These are phyloP conservation scores for Spea multiplicata DNA, from an alignment of 2,113 vertebrate species.

Conservation along the genomic window DNA sequence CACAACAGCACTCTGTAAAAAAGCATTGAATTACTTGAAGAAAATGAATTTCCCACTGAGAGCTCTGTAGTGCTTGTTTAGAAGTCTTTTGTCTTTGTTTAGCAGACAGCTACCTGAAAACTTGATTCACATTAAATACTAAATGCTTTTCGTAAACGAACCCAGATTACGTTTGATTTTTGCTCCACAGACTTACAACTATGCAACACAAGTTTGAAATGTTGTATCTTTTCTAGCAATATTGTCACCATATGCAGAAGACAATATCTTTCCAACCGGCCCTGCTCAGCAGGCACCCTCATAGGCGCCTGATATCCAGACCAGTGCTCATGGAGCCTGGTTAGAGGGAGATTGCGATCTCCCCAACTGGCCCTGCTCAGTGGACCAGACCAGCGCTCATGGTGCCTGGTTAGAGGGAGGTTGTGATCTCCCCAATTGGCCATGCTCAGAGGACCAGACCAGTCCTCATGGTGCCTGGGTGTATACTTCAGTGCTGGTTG, in stretches of 20 bases:
- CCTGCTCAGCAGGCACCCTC: too few species aligned
- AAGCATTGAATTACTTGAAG: conserved; percentile 39
- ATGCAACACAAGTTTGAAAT: not conserved
- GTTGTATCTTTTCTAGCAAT: not conserved
- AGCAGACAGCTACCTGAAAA: conserved; percentile 37
- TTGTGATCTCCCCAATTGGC: too few species aligned
- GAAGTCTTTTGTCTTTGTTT: conserved; percentile 45
- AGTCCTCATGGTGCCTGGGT: too few species aligned
- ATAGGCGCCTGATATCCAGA: too few species aligned
- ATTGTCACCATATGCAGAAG: not conserved
- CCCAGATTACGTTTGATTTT: conserved; percentile 10
- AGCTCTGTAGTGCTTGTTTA: conserved; percentile 22
- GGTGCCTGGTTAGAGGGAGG: too few species aligned
- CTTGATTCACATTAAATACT: conserved; percentile 32
- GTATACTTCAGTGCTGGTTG: too few species aligned
- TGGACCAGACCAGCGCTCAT: too few species aligned
- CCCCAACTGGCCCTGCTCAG: too few species aligned
- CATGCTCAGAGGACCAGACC: too few species aligned
- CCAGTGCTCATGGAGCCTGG: too few species aligned
- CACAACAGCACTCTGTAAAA: conserved; percentile 38
- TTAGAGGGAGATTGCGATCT: too few species aligned
- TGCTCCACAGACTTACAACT: not conserved
- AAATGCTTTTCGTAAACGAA: conserved; percentile 21
- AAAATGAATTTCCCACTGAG: conserved; percentile 45
- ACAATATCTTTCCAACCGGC: too few species aligned